These are phyloP conservation scores for Papilio dardanus DNA, from an alignment of 1,140 invertebrate genomes.

Conservation along the genomic window DNA sequence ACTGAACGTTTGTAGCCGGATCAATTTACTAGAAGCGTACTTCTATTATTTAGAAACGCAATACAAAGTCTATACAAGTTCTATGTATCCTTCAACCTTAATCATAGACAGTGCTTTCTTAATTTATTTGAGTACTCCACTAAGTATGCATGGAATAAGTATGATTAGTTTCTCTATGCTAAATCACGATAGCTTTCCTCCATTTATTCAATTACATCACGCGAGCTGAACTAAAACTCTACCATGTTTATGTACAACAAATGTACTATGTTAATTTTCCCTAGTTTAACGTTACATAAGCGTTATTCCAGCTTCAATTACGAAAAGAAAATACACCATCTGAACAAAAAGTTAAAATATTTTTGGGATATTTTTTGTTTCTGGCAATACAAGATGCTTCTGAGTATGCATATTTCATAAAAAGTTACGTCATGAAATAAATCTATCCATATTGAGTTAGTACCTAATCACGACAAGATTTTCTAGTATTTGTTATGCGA, in stretches of 20 bases:
- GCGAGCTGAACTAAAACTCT: neutral
- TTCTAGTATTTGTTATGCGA: neutral
- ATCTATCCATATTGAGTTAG: neutral
- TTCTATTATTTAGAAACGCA: neutral
- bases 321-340: too few relatives aligned
- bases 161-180: conserved; percentile 39
- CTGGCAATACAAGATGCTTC: neutral
- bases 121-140: conserved; percentile 37
- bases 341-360: neutral
- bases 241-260: neutral
- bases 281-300: neutral
- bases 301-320: too few relatives aligned
- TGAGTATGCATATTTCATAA: too few relatives aligned
- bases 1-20: too few relatives aligned
- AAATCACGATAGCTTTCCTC: conserved; percentile 31
- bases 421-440: neutral
- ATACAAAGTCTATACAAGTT: conserved; percentile 7
- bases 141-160: conserved; percentile 29
- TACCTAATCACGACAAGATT: neutral
- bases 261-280: neutral
- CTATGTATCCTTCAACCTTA: conserved; percentile 18
- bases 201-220: conserved; percentile 38
- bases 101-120: conserved; percentile 31
- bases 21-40: neutral
- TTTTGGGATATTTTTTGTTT: neutral